These are phyloP conservation scores for Nymphalis io DNA, from an alignment of 1,140 invertebrate species.

Conservation along the genomic window DNA sequence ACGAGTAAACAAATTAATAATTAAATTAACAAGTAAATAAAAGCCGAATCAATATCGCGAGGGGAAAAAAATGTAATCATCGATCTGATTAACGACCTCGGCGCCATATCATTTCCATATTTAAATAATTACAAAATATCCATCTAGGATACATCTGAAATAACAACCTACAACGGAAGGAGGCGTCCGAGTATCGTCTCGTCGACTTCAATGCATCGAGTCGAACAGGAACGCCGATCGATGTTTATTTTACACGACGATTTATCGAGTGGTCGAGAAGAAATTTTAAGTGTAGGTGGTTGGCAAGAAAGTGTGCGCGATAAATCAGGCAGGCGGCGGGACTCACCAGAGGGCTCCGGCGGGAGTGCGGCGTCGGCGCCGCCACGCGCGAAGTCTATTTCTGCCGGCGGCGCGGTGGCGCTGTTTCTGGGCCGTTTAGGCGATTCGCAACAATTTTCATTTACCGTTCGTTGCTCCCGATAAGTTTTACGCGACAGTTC, in stretches of 20 bases:
- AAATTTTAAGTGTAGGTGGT: slow-evolving; percentile 52
- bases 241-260: slow-evolving; percentile 7
- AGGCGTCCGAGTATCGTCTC: not conserved
- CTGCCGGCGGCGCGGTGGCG: slow-evolving; percentile 49
- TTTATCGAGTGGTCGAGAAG: slow-evolving; percentile 33
- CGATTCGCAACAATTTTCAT: slow-evolving; percentile 56
- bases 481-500: slow-evolving; percentile 29
- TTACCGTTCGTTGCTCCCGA: slow-evolving; percentile 61
- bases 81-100: no score
- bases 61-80: no score
- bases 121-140: no score
- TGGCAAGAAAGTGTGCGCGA: slow-evolving; percentile 51
- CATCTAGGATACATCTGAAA: not conserved
- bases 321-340: slow-evolving; percentile 48
- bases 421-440: slow-evolving; percentile 70
- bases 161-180: not conserved
- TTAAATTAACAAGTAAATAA: not conserved
- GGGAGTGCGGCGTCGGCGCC: slow-evolving; percentile 48
- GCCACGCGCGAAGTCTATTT: slow-evolving; percentile 51
- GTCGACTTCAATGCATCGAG: slow-evolving; percentile 17
- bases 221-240: slow-evolving; percentile 21
- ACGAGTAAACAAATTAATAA: not conserved
- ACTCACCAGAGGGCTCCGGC: slow-evolving; percentile 69
- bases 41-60: no score
- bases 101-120: no score